Base-by-base conservation (phyloP, 2,113 vertebrate genomes). In the Apaloderma vittatum region DNA sequence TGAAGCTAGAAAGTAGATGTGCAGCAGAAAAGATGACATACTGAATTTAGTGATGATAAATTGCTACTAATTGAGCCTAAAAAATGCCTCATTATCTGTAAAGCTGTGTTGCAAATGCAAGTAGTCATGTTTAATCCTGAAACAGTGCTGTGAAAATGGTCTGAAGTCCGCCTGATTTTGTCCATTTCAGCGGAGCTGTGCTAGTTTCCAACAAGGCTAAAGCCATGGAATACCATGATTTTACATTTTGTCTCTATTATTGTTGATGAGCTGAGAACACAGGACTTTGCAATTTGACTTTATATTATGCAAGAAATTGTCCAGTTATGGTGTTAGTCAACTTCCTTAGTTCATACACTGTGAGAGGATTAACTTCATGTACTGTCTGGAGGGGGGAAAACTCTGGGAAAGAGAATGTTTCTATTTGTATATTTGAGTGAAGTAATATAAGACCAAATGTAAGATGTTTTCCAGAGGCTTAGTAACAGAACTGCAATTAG, bases 391-490 rank as follows among this genome's bases (percentile, higher is more conserved):
- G 21, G 23, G 16, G 21, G 68, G 62, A 79, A 63, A 40, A 11
- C 1, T 1, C 32, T 27, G 52, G 29, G 32, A 48, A 48, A 78
- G 49, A 51, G 55, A 74, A 4, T 8, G 9, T 51, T 90, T 90
- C 7, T 79, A 6, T 63, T 61, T 45, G 11, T 59, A 61, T 20
- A 18, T 74, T 94, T 51, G n/a, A 81, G 46, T 45, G 76, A 85
- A 93, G 75, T 34, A 88, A 49, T 37, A 45, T 27, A 67, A 95
- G 74, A 37, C 11, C 8, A 68, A 84, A 46, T 52, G 14, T 52
- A 86, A 77, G 70, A 63, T 68, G 37, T 73, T 94, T 94, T 96
- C 75, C 83, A 86, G 85, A 93, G 32, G 67, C 80, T 78, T 81
- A 71, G 43, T 71, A 63, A 88, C 82, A 92, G 86, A 88, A 78